Evolutionary conservation across 2,797 vertebrate genomes (phyloP), one percentile per base, ranked within the genome.

Genomic region (Antrozous pallidus): DNA sequence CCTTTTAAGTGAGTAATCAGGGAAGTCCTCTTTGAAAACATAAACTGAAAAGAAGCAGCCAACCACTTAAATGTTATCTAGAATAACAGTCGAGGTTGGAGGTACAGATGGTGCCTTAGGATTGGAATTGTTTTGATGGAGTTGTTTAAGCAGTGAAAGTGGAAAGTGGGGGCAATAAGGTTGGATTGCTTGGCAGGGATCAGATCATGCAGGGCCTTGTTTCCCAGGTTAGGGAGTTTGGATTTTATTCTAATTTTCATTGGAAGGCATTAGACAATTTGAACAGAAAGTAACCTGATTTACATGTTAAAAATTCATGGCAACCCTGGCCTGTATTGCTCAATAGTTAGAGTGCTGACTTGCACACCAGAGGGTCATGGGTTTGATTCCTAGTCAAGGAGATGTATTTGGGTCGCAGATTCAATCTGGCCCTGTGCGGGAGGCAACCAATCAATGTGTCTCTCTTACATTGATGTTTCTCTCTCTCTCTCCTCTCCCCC

Each of bases 261-360:
- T 28, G 49, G 47, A 95, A 71, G 22, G 67, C 47, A 13, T 69
- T 47, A 58, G 75, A 71, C 22, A 49, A 7, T 80, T 96, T 79
- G 73, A 94, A n/a, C 42, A 75, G 73, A 88, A 81, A 54, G n/a
- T 63, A 92, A 77, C 28, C 45, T 89, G 40, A 93, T 65, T 92
- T 36, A 47, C 18, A 3, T 77, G n/a, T 93, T 85, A 88, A 70
- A 69, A 51, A 51, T 71, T 61, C 40, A 47, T 22, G 26, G 63
- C 56, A 89, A 28, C 26, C 56, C 56, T 61, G 56, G 28, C 56
- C 12, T 54, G 22, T 54, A 54, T 24, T 54, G 51, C 22, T 54
- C 20, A 54, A 54, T 24, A 54, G 51, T 54, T 22, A 54, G 20
- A 51, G 49, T 20, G 49, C 49, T 51, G 49, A 54, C 8, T 54